A percentile compares a stretch with the other conserved stretches of the same genome.
These are phyloP conservation scores for Drosophila melanogaster DNA, from an alignment of 1,140 invertebrate genomes.

Conservation along the genomic window DNA sequence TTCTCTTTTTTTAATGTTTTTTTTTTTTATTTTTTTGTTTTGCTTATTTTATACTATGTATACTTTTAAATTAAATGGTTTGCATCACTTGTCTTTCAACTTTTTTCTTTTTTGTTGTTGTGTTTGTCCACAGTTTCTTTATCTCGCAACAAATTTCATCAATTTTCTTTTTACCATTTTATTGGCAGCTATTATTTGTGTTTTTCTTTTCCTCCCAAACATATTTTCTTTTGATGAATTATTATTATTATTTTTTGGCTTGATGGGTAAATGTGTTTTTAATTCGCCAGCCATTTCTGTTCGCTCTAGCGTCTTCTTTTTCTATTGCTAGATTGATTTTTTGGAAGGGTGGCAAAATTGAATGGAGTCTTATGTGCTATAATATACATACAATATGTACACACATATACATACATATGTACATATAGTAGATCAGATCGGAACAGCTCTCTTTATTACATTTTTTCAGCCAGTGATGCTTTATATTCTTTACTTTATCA, in stretches of 20 bases:
- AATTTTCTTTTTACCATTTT: background rate
- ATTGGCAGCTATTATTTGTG: slow-evolving; percentile 12
- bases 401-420: no score
- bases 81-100: background rate
- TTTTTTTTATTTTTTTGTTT: background rate
- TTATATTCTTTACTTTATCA: slow-evolving; percentile 1
- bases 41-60: no score
- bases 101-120: background rate
- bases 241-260: background rate
- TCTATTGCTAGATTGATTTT: slow-evolving; percentile 16
- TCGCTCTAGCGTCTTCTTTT: slow-evolving; percentile 11
- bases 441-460: background rate
- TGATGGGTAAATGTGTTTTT: slow-evolving; percentile 13
- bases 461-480: slow-evolving; percentile 5
- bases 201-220: background rate
- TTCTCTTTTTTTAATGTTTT: background rate
- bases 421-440: slow-evolving; percentile 4
- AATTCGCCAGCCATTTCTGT: slow-evolving; percentile 31
- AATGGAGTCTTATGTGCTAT: background rate
- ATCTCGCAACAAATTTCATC: background rate
- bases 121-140: background rate
- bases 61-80: no score
- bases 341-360: background rate
- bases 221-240: background rate
- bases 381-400: background rate